Conservation (phyloP, 1,140 invertebrate species). For the Lasioglossum baleicum region DNA sequence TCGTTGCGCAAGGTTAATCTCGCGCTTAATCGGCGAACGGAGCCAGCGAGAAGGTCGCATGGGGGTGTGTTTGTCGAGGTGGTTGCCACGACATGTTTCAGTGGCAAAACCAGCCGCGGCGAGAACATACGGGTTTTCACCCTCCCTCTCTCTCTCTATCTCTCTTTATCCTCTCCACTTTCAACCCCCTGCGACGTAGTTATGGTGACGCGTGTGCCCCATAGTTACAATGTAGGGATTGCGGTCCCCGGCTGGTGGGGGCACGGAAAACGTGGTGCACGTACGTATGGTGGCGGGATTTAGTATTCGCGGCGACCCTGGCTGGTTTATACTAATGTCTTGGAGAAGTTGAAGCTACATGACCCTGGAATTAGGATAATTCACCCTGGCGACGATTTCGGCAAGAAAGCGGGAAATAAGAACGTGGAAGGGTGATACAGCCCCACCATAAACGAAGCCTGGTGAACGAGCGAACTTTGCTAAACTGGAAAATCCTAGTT, state of each 20-base stretch:
- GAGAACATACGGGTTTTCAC: slow-evolving; percentile 6
- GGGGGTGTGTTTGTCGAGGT: slow-evolving; percentile 15
- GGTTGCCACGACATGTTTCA: slow-evolving; percentile 42
- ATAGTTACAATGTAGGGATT: slow-evolving; percentile 41
- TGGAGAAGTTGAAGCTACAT: slow-evolving; percentile 37
- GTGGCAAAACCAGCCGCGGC: slow-evolving; percentile 34
- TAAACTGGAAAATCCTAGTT: not conserved
- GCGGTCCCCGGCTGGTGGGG: slow-evolving; percentile 14
- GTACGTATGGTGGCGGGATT: slow-evolving; percentile 41
- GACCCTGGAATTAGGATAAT: slow-evolving; percentile 57
- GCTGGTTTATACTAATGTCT: slow-evolving; percentile 58
- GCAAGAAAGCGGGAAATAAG: not conserved
- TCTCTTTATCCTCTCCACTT: too few species aligned
- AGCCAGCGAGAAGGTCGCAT: slow-evolving; percentile 1
- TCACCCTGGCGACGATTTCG: slow-evolving; percentile 1
- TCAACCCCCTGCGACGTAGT: not conserved
- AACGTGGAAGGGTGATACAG: not conserved
- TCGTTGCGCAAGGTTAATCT: slow-evolving; percentile 42
- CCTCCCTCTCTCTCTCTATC: not conserved
- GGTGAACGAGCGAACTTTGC: not conserved
- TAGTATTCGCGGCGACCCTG: slow-evolving; percentile 33
- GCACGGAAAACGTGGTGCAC: slow-evolving; percentile 3
- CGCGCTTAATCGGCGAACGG: slow-evolving; percentile 49
- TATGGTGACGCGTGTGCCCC: not conserved
- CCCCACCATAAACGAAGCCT: too few species aligned